A percentile compares a stretch with the other conserved stretches of the same genome.
Evolutionary conservation across 2,113 vertebrate genomes (phyloP).

Genomic region (Rhagologus leucostigma): DNA sequence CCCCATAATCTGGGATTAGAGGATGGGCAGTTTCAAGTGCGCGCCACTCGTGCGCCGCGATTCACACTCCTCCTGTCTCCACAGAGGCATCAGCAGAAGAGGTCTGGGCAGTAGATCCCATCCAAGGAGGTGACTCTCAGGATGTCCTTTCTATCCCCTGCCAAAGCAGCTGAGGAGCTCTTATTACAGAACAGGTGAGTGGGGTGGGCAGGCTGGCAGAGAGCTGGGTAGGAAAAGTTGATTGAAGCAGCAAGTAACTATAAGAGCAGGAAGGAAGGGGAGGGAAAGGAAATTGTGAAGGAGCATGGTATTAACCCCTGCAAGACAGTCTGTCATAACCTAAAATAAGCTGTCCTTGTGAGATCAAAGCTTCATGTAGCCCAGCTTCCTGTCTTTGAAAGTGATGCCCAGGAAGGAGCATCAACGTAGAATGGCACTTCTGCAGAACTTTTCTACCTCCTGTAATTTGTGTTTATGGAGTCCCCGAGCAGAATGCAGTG

Average conservation of each 20-base stretch:
- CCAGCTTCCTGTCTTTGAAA: not conserved
- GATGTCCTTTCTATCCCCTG: conserved; percentile 29
- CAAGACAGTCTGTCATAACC: not conserved
- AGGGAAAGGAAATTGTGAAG: not conserved
- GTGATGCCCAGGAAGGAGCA: not conserved
- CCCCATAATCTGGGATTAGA: not conserved
- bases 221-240: not conserved
- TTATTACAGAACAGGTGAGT: conserved; percentile 65
- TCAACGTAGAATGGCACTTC: not conserved
- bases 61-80: not conserved
- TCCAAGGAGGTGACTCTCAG: not conserved
- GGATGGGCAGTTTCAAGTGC: not conserved
- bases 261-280: not conserved
- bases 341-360: not conserved
- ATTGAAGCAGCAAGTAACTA: not conserved
- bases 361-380: not conserved
- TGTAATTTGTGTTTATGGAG: not conserved
- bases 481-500: not conserved
- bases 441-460: not conserved
- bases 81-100: not conserved
- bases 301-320: not conserved
- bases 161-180: conserved; percentile 60
- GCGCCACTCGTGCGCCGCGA: not conserved
- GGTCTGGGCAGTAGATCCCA: not conserved
- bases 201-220: not conserved